Evolutionary conservation across 2,113 vertebrate genomes (phyloP), one percentile per base, ranked within the genome.

Genomic region (Clinocottus analis): DNA sequence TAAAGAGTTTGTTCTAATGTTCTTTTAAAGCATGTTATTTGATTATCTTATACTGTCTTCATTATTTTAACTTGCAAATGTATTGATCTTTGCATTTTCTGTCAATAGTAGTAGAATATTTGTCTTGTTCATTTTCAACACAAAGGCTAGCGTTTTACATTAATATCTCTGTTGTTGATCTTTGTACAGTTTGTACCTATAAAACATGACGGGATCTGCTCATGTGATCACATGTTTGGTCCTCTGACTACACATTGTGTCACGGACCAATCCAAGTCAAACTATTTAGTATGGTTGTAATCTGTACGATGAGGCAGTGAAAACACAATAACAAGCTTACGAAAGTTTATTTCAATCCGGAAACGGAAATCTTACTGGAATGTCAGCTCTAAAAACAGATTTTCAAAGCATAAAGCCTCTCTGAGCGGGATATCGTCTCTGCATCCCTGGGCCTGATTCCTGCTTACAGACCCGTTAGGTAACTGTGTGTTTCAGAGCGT

Each of bases 351-450:
- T 75, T 82, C 45, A 80, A 79, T 88, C 85, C 62, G 64, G 77
- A 89, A 91, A 80, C 71, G 55, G 19, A 82, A 88, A 77, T 75
- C 78, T 74, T 79, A 62, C 43, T 62, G 75, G 82, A 87, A 84
- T 79, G 67, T 80, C 49, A 51, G 79, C 25, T 72, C 72, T 71
- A 77, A 79, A 87, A 74, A 68, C 65, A 64, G 65, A 87, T 73
- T 83, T 90, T 78, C 61, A 68, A 29, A 55, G 31, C 14, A 14
- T 67, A 79, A 91, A 83, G 64, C 70, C 41, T 41, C 45, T 85
- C 60, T 85, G 77, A 90, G 71, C 29, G 6, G 45, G 49, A 79
- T 47, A 4, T 19, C 5, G 39, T 62, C 76, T 74, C 43, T 2
- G 67, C 68, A 75, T 77, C 11, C 17, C 23, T 21, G 64, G 58